Evolutionary conservation across 2,888 invertebrate species (phyloP).

Genomic region (Tetanocera ferruginea): DNA sequence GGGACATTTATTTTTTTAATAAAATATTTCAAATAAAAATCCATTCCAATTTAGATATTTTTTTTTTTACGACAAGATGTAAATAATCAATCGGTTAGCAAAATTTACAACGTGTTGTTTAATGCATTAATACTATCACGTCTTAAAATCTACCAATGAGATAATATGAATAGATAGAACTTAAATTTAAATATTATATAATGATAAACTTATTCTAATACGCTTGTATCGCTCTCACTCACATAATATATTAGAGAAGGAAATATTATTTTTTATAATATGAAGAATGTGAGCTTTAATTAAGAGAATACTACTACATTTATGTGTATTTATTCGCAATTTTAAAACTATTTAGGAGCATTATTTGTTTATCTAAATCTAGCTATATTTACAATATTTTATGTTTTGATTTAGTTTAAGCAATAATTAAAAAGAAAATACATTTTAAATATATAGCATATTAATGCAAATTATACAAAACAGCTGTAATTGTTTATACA

Average conservation of each 20-base stretch:
- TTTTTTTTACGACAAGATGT: background rate
- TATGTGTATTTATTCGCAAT: background rate
- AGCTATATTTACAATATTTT: constrained; percentile 21
- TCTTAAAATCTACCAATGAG: background rate
- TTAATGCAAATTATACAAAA: too few relatives aligned
- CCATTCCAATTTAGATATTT: background rate
- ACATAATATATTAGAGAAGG: background rate
- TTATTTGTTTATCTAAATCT: constrained; percentile 2
- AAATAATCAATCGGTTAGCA: background rate
- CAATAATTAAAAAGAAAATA: background rate
- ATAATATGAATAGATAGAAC: background rate
- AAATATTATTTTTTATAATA: background rate
- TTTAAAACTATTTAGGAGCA: background rate
- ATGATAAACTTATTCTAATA: background rate
- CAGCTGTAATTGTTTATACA: too few relatives aligned
- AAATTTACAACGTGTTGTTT: background rate
- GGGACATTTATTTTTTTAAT: constrained; percentile 49
- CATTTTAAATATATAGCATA: too few relatives aligned
- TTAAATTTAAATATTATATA: background rate
- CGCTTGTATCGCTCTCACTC: background rate
- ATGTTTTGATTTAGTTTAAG: background rate
- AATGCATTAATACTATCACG: background rate
- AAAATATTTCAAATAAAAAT: constrained; percentile 14
- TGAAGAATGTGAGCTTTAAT: background rate
- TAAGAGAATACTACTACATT: background rate